These are phyloP conservation scores for Hemitrygon akajei DNA, from an alignment of 2,797 vertebrate genomes.

Conservation along the genomic window DNA sequence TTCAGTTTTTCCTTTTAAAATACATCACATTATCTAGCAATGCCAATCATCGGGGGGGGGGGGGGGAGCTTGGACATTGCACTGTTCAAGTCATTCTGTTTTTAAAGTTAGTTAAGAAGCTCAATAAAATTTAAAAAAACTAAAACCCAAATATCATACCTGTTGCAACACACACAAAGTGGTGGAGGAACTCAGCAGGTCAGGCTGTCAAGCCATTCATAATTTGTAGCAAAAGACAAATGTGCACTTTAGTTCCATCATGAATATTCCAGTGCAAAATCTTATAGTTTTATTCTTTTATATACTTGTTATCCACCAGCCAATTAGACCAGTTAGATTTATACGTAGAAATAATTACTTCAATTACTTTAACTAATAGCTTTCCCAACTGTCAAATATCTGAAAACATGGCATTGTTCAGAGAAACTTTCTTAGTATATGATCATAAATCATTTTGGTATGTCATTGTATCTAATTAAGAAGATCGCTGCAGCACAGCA, in stretches of 20 bases:
- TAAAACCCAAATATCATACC: neutral
- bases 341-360: neutral
- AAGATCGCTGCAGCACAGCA: neutral
- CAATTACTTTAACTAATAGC: constrained; percentile 9
- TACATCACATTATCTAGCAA: neutral
- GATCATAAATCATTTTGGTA: neutral
- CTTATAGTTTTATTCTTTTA: neutral
- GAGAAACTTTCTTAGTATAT: neutral
- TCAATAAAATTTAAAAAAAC: neutral
- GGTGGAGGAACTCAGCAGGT: too few relatives aligned
- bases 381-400: neutral
- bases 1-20: neutral
- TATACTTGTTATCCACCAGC: neutral
- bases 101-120: neutral
- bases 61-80: neutral
- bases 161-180: neutral
- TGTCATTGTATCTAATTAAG: constrained; percentile 1
- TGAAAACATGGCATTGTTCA: neutral
- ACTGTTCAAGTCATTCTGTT: neutral
- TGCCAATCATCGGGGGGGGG: neutral
- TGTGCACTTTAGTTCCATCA: neutral
- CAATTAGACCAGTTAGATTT: neutral
- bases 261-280: neutral
- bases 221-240: neutral
- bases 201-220: neutral